Base-by-base conservation (phyloP, 2,888 invertebrate species). In the Tholera decimalis region DNA sequence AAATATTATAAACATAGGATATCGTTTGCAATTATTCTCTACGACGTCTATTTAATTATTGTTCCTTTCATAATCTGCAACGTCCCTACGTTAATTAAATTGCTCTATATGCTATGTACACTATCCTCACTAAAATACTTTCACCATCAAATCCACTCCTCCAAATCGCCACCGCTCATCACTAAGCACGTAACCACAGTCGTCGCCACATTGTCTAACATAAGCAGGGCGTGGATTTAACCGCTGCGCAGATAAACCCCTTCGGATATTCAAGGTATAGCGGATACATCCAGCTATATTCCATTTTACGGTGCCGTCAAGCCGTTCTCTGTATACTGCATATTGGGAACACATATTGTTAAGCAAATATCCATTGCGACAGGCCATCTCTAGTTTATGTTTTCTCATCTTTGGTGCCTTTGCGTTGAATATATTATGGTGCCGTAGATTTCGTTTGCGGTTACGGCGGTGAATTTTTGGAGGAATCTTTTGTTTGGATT, bases 281-380 rank as follows among this genome's bases (percentile, higher is more conserved):
- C 72, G 72, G 77, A 79, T 80, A 74, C 77, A 85, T 78, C 77
- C 82, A 75, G 79, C 65, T 76, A 71, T 84, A 86, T 87, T 82
- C 83, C 83, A 66, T 79, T 88, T 88, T 89, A 88, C 80, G 83
- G 61, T 58, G 73, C 64, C 82, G 83, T 83, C 85, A 84, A 85
- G 83, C 84, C 81, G 55, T 72, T 59, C 77, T 76, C 79, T 79
- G 80, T 85, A 89, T 87, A 88, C 84, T 87, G 87, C 88, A 88
- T 90, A 90, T 90, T 90, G 90, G 89, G 76, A 83, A 84, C 86
- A 89, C 89, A 89, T 90, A 87, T 85, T 86, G 86, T 83, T 89
- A 88, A 88, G 83, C 88, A 89, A 89, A 89, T 89, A 89, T 86
- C 85, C 84, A 81, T 80, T 77, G 83, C 74, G 83, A 84, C 82